These are phyloP conservation scores for Peromyscus californicus DNA, from an alignment of 2,113 vertebrate species.

Conservation along the genomic window DNA sequence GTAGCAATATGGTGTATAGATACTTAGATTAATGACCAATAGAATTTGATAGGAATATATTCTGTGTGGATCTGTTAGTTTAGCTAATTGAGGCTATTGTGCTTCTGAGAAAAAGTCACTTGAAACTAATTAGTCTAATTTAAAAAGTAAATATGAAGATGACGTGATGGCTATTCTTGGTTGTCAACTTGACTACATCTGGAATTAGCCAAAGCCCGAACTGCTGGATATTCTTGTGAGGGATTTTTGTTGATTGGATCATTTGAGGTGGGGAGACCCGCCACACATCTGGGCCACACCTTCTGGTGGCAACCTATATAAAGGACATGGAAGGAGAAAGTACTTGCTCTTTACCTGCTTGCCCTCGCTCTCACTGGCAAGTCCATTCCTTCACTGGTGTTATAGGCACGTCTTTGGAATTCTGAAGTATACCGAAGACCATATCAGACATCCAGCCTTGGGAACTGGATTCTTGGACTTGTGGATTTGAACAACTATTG, in stretches of 20 bases:
- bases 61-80: background rate
- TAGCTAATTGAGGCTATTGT: background rate
- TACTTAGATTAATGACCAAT: background rate
- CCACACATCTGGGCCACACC: background rate
- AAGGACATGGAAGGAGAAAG: background rate
- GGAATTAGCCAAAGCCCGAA: background rate
- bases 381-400: background rate
- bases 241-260: background rate
- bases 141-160: conserved; percentile 32
- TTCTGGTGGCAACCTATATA: background rate
- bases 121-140: conserved; percentile 2
- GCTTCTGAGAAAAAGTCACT: background rate
- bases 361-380: background rate
- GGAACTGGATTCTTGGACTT: background rate
- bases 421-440: background rate
- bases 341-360: background rate
- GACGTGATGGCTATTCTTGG: background rate
- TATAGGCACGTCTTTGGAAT: background rate
- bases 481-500: background rate
- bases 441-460: background rate
- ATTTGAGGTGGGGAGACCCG: background rate
- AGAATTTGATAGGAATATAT: background rate
- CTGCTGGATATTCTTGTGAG: background rate
- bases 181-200: background rate
- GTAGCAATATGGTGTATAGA: background rate